A percentile compares a stretch with the other conserved stretches of the same genome.
phyloP scores from a whole-genome alignment of 2,888 invertebrate species.

The Diarsia mendica region DNA sequence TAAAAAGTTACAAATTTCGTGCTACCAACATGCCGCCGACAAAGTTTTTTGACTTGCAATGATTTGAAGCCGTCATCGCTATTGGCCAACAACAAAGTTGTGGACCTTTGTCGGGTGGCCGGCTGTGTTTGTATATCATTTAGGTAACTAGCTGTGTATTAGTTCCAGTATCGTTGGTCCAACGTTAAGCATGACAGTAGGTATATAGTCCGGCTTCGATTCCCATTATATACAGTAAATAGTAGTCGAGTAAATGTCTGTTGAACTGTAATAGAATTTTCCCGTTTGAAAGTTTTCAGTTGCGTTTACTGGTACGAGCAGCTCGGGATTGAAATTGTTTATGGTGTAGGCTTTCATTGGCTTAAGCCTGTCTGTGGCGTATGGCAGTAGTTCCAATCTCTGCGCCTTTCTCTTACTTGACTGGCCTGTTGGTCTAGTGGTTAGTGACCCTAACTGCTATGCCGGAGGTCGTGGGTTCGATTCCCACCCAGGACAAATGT shows the following conservation, averaged over 20 bases:
- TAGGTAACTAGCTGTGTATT: too few species aligned
- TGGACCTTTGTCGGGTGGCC: not conserved
- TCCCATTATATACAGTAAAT: not conserved
- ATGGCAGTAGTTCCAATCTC: not conserved
- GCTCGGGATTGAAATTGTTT: conserved; percentile 28
- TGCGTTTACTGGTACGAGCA: not conserved
- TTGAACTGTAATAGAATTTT: conserved; percentile 34
- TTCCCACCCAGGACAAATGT: too few species aligned
- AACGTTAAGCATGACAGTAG: not conserved
- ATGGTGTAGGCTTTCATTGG: conserved; percentile 14
- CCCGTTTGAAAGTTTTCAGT: conserved; percentile 18
- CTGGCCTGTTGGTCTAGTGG: too few species aligned
- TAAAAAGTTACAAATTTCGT: not conserved
- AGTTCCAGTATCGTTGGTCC: not conserved
- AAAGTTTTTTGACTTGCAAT: not conserved
- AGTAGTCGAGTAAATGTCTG: conserved; percentile 9
- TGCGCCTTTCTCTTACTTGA: too few species aligned
- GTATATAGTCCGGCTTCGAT: not conserved
- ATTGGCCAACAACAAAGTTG: not conserved
- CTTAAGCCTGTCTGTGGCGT: not conserved
- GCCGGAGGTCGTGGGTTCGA: too few species aligned
- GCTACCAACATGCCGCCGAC: not conserved
- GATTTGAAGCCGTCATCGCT: not conserved
- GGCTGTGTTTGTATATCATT: not conserved
- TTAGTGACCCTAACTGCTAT: too few species aligned